Conservation (phyloP, 1,140 invertebrate genomes). For the Hyles vespertilio region DNA sequence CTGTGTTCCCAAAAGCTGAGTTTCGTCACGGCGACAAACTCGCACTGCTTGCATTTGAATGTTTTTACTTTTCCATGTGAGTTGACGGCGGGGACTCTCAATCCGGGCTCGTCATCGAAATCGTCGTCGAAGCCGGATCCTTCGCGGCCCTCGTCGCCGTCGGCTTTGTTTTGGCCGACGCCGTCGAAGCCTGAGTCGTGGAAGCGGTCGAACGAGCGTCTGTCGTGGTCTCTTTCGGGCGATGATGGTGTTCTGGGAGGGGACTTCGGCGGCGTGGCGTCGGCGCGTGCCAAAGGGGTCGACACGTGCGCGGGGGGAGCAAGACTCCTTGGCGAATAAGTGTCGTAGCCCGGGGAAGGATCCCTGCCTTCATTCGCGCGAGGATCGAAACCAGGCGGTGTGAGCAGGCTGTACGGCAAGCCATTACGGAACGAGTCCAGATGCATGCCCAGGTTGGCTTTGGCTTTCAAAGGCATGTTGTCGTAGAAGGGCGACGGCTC, state of each 20-base stretch:
- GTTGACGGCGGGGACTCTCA: conserved; percentile 84
- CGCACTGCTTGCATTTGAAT: conserved; percentile 95
- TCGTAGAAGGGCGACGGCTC: conserved; percentile 73
- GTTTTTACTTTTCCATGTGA: conserved; percentile 91
- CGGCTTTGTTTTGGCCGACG: conserved; percentile 40
- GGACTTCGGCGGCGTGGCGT: conserved; percentile 76
- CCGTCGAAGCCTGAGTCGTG: conserved; percentile 61
- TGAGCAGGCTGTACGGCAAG: conserved; percentile 58
- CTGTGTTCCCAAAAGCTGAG: conserved; percentile 95
- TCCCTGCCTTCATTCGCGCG: conserved; percentile 45
- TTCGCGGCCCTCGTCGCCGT: conserved; percentile 65
- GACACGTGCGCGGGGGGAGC: conserved; percentile 59
- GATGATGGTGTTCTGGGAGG: conserved; percentile 67
- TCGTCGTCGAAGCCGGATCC: conserved; percentile 73
- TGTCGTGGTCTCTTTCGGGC: conserved; percentile 43
- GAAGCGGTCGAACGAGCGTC: conserved; percentile 46
- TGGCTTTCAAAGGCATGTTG: conserved; percentile 56
- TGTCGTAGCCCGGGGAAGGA: conserved; percentile 68
- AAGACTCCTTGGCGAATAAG: conserved; percentile 58
- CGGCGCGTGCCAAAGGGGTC: conserved; percentile 51
- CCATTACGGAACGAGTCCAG: conserved; percentile 49
- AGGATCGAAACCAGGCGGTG: conserved; percentile 62
- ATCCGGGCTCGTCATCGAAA: conserved; percentile 79
- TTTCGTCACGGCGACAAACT: conserved; percentile 90
- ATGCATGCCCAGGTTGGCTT: conserved; percentile 62